phyloP scores from a whole-genome alignment of 2,113 vertebrate species.

The Antechinus flavipes region DNA sequence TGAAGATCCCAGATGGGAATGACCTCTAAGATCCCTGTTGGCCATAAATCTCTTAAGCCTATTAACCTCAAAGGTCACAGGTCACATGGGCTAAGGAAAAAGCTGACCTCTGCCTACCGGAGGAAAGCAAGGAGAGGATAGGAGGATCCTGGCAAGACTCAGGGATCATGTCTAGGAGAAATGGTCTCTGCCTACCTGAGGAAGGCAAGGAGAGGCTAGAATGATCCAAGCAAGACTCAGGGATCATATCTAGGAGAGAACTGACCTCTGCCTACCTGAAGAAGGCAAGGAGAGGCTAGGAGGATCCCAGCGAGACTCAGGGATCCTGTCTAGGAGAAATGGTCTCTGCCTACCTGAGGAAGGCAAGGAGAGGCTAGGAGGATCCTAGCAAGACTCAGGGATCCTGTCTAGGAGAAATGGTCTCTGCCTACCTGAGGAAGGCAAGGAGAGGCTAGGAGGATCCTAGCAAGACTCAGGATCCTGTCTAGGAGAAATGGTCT shows the following conservation, averaged over 20 bases:
- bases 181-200: neutral
- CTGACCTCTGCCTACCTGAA: neutral
- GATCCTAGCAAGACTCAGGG: no score
- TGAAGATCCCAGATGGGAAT: neutral
- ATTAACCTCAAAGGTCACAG: neutral
- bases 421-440: neutral
- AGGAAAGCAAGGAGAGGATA: neutral
- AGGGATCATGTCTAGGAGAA: neutral
- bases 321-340: neutral
- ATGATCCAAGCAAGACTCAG: no score
- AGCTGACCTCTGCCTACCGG: neutral
- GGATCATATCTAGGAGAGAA: no score
- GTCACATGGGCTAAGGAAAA: neutral
- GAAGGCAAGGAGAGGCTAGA: no score
- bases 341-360: neutral
- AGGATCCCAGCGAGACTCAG: no score
- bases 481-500: neutral
- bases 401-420: neutral
- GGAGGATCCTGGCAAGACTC: no score
- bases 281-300: no score
- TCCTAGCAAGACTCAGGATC: no score
- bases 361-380: no score
- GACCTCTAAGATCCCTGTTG: neutral
- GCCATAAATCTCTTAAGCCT: neutral
- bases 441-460: no score